Evolutionary conservation across 23 tunicate genomes (phyloP).

Genomic region (Halocynthia roretzi): DNA sequence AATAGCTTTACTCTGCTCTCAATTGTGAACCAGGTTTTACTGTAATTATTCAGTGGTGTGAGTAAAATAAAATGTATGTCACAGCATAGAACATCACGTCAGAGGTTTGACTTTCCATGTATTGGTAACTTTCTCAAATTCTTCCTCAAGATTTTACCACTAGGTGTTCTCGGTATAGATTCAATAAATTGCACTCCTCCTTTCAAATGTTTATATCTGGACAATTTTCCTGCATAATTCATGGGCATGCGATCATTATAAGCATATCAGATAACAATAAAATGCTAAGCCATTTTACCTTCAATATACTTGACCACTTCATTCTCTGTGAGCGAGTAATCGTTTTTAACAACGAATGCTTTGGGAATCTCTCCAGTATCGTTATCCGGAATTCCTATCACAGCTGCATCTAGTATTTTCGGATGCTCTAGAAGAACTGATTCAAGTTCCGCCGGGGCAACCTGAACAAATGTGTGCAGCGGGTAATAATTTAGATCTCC

Average conservation of each 20-base stretch:
- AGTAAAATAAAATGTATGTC: no score
- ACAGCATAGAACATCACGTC: no score
- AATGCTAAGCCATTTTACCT: conserved; percentile 2
- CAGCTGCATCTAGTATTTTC: conserved; percentile 30
- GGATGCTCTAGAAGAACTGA: conserved; percentile 19
- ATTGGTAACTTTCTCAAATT: conserved; percentile 21
- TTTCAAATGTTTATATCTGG: conserved; percentile 25
- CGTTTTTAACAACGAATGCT: conserved; percentile 27
- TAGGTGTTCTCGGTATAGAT: conserved; percentile 34
- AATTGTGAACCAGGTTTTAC: no score
- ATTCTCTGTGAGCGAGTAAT: background rate
- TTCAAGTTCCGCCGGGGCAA: conserved; percentile 44
- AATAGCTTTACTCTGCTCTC: no score
- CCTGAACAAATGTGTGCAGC: conserved; percentile 3
- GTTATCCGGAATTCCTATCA: conserved; percentile 20
- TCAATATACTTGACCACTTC: conserved; percentile 4
- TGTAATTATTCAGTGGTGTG: no score
- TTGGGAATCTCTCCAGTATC: conserved; percentile 33
- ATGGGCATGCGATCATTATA: background rate
- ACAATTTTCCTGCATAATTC: conserved; percentile 19
- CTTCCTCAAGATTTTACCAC: conserved; percentile 55
- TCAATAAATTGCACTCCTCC: conserved; percentile 40
- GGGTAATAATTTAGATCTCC: background rate
- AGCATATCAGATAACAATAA: background rate
- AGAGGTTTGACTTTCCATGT: no score